phyloP scores from a whole-genome alignment of 2,113 vertebrate species.

The Gymnogyps californianus region DNA sequence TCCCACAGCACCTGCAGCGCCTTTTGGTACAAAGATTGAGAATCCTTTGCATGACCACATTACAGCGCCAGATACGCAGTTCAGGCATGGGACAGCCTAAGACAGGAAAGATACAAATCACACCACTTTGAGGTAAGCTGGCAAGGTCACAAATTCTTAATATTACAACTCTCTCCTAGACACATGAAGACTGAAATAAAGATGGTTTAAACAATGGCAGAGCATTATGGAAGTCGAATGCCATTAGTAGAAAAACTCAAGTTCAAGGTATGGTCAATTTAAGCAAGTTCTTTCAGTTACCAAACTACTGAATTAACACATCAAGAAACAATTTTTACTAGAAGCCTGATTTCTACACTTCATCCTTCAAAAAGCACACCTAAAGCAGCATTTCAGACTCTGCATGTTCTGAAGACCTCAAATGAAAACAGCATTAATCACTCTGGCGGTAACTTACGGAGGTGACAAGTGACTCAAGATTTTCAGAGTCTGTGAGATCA shows the following conservation, averaged over 20 bases:
- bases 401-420: background rate
- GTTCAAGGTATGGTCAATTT: background rate
- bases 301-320: background rate
- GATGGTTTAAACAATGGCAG: background rate
- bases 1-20: accelerated
- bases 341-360: background rate
- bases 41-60: background rate
- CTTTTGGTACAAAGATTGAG: background rate
- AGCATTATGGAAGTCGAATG: accelerated
- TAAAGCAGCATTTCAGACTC: background rate
- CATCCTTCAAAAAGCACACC: background rate
- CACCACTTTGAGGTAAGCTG: background rate
- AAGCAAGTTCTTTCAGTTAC: background rate
- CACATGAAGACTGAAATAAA: background rate
- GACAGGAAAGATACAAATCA: background rate
- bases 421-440: background rate
- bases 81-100: accelerated
- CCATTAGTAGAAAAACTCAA: background rate
- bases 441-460: background rate
- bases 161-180: background rate
- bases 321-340: background rate
- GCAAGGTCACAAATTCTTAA: background rate
- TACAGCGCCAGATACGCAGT: accelerated
- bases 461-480: background rate
- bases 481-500: background rate